These are phyloP conservation scores for Sebastes umbrosus DNA, from an alignment of 2,797 vertebrate species.

Conservation along the genomic window DNA sequence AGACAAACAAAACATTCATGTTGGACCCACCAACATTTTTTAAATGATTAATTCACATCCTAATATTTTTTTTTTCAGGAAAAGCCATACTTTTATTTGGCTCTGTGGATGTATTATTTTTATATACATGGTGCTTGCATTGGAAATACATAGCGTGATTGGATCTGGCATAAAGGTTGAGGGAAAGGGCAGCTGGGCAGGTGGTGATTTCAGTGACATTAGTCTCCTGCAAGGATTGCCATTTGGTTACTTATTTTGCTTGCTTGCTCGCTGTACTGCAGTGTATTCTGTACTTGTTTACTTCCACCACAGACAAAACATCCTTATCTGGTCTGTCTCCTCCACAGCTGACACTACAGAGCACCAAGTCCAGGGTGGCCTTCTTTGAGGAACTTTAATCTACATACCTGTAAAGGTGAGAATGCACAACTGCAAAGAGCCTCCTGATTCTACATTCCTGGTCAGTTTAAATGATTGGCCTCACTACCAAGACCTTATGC, in stretches of 20 bases:
- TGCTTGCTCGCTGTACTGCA: background rate
- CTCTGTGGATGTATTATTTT: too few species aligned
- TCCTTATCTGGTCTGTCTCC: slow-evolving; percentile 52
- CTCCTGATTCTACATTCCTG: slow-evolving; percentile 41
- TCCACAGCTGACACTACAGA: slow-evolving; percentile 94
- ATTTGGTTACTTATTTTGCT: background rate
- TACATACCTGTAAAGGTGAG: background rate
- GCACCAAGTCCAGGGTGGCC: slow-evolving; percentile 95
- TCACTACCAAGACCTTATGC: slow-evolving; percentile 1
- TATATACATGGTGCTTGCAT: background rate
- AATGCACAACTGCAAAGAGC: slow-evolving; percentile 7
- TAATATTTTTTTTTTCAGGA: too few species aligned
- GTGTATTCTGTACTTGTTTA: slow-evolving; percentile 15
- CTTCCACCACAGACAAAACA: background rate
- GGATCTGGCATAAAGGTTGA: background rate
- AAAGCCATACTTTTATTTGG: too few species aligned
- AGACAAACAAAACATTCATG: too few species aligned
- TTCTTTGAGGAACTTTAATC: slow-evolving; percentile 95
- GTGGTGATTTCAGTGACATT: background rate
- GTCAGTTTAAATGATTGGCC: background rate
- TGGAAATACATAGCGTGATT: background rate
- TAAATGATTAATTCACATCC: too few species aligned
- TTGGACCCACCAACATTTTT: too few species aligned
- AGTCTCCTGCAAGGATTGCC: background rate
- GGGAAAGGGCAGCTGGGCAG: background rate